phyloP scores from a whole-genome alignment of 1,140 invertebrate species.

The Condylostylus longicornis region DNA sequence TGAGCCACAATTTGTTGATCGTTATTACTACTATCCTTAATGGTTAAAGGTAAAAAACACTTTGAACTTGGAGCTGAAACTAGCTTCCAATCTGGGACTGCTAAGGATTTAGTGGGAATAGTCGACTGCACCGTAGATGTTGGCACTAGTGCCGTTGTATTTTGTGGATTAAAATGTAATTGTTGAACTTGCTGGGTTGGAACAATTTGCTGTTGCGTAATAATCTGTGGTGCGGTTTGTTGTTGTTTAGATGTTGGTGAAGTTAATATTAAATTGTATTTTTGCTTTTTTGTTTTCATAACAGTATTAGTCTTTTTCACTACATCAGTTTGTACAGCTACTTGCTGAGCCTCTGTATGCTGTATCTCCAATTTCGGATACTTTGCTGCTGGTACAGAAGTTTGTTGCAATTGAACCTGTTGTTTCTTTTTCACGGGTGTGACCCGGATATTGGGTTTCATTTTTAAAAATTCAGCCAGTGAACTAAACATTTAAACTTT shows the following conservation, averaged over 20 bases:
- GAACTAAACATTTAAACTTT: slow-evolving; percentile 7
- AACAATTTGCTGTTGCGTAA: not conserved
- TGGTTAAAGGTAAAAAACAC: slow-evolving; percentile 28
- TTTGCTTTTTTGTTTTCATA: slow-evolving; percentile 31
- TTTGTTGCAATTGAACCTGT: slow-evolving; percentile 7
- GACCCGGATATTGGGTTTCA: slow-evolving; percentile 35
- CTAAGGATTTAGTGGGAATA: slow-evolving; percentile 3
- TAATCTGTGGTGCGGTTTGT: too few relatives aligned
- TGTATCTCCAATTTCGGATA: slow-evolving; percentile 10
- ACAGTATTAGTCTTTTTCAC: not conserved
- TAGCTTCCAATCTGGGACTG: slow-evolving; percentile 8
- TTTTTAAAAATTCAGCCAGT: slow-evolving; percentile 33
- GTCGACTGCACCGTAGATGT: slow-evolving; percentile 8
- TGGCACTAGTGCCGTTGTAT: slow-evolving; percentile 19
- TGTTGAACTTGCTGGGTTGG: not conserved
- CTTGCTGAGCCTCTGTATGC: slow-evolving; percentile 17
- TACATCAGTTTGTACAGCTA: not conserved
- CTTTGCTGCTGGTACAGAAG: slow-evolving; percentile 7
- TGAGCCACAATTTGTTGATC: slow-evolving; percentile 31
- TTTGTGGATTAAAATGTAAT: slow-evolving; percentile 4
- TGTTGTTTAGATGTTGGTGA: slow-evolving; percentile 12
- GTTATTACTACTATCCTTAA: slow-evolving; percentile 25
- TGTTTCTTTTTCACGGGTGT: slow-evolving; percentile 25
- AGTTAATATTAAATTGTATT: slow-evolving; percentile 29
- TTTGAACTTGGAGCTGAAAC: slow-evolving; percentile 28